Evolutionary conservation across 2,888 invertebrate species (phyloP).

Genomic region (Patella pellucida): DNA sequence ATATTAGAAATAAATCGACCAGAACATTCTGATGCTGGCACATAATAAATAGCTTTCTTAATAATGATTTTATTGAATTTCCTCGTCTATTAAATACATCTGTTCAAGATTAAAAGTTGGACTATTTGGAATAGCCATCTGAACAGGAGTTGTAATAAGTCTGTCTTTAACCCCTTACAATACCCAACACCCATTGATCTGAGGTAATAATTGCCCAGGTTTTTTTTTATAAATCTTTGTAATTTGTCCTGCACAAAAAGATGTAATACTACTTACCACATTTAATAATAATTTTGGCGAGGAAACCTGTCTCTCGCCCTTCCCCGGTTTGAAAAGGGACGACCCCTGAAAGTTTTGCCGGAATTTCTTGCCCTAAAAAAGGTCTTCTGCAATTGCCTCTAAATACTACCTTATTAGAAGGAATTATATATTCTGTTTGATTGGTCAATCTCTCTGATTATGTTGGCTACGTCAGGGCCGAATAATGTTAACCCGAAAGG

Average conservation of each 20-base stretch:
- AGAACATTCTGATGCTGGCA: no score
- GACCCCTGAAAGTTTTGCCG: background rate
- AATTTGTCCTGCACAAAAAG: background rate
- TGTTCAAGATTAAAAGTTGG: background rate
- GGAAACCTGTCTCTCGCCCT: background rate
- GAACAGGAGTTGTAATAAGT: background rate
- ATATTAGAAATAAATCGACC: no score
- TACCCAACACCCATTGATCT: no score
- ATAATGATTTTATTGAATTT: no score
- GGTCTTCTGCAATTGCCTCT: no score
- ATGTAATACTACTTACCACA: background rate
- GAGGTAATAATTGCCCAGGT: no score
- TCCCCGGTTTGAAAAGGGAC: no score
- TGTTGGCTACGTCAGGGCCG: no score
- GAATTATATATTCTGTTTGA: no score
- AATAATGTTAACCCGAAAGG: no score
- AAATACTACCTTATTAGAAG: no score
- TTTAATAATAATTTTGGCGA: constrained; percentile 1
- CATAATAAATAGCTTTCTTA: background rate
- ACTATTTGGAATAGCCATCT: background rate
- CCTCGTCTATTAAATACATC: background rate
- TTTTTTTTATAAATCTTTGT: background rate
- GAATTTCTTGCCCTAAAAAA: background rate
- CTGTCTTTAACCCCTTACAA: background rate
- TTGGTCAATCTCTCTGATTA: no score